These are phyloP conservation scores for Catagonus wagneri DNA, from an alignment of 2,113 vertebrate species.

Conservation along the genomic window DNA sequence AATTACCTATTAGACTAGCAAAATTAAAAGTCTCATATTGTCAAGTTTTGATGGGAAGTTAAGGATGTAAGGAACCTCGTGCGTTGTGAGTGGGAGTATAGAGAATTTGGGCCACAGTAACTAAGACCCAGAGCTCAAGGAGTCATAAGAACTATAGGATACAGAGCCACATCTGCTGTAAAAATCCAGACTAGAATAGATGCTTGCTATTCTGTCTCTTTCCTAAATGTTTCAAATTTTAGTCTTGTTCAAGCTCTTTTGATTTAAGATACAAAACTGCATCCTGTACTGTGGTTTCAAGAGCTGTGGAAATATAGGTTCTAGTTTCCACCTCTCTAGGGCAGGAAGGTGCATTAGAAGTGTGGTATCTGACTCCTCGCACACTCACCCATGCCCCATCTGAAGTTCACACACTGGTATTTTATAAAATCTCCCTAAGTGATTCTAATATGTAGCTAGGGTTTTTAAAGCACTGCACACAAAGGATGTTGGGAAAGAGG, in stretches of 20 bases:
- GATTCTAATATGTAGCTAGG: background rate
- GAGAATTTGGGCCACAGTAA: background rate
- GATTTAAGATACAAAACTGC: background rate
- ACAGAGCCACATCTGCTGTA: background rate
- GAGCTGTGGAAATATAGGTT: background rate
- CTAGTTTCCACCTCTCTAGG: background rate
- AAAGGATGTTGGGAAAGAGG: background rate
- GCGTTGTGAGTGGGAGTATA: background rate
- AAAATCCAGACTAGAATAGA: background rate
- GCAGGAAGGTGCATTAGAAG: background rate
- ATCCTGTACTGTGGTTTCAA: background rate
- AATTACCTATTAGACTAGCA: background rate
- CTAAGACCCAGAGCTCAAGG: background rate
- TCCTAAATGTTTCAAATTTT: background rate
- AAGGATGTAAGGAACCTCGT: background rate
- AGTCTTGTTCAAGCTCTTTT: background rate
- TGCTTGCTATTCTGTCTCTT: background rate
- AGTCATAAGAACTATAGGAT: background rate
- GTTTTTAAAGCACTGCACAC: background rate
- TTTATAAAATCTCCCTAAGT: background rate
- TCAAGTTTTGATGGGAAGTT: background rate
- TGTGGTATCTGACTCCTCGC: background rate
- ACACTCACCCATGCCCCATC: rapidly evolving
- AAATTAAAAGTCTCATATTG: background rate
- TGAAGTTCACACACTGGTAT: background rate